Conservation (phyloP, 2,888 invertebrate species). For the Cepaea hortensis region DNA sequence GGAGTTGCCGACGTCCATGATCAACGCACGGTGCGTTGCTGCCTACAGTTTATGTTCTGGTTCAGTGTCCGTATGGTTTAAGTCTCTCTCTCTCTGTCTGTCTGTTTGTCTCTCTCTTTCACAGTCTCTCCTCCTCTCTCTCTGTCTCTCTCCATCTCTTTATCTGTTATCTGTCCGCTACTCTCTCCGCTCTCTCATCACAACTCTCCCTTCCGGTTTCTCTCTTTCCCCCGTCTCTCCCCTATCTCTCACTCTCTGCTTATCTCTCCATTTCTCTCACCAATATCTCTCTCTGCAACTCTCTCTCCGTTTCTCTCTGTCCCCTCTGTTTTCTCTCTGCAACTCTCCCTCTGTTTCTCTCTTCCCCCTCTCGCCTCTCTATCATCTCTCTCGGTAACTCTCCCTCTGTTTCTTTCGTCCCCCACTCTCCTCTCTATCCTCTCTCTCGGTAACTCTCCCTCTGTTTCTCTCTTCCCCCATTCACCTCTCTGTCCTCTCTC, state of each 20-base stretch:
- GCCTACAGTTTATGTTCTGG: no score
- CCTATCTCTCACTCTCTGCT: background rate
- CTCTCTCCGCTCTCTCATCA: background rate
- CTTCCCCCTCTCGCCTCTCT: background rate
- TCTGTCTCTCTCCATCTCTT: background rate
- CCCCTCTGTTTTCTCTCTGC: background rate
- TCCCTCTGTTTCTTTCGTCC: no score
- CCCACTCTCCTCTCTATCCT: background rate
- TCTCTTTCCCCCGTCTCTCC: slow-evolving; percentile 13
- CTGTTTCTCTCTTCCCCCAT: background rate
- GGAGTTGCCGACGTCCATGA: no score
- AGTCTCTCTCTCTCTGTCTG: no score
- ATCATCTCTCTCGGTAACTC: no score
- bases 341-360: background rate
- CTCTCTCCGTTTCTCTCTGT: background rate
- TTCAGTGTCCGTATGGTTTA: no score
- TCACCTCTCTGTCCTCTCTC: no score
- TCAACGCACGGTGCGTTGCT: no score
- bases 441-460: background rate
- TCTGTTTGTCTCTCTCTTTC: no score
- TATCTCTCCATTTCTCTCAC: background rate
- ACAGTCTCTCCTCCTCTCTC: no score
- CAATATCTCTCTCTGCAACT: background rate
- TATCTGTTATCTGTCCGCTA: background rate
- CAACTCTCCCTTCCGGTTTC: slow-evolving; percentile 4